Conservation (phyloP, 1,140 invertebrate genomes). For the Pachypeltis micranthus region DNA sequence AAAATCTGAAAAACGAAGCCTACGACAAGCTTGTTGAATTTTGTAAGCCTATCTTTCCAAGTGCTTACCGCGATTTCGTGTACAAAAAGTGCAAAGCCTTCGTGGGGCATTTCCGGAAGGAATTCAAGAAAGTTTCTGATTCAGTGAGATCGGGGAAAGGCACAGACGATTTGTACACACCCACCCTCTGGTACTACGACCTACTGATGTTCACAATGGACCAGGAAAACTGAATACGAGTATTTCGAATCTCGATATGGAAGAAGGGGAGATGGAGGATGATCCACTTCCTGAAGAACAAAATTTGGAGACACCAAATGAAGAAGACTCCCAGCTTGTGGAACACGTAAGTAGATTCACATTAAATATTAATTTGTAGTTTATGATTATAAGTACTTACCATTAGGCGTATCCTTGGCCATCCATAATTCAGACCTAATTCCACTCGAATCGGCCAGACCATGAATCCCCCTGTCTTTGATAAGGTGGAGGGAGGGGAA, state of each 20-base stretch:
- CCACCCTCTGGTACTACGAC: constrained; percentile 31
- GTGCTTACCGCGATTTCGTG: constrained; percentile 14
- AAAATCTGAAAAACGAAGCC: background rate
- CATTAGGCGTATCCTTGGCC: too few species aligned
- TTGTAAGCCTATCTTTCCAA: constrained; percentile 10
- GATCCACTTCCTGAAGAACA: too few species aligned
- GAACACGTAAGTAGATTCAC: too few species aligned
- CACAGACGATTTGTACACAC: constrained; percentile 28
- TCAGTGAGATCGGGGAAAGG: constrained; percentile 23
- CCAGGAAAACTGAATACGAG: constrained; percentile 14
- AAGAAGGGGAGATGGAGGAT: too few species aligned
- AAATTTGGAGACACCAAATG: too few species aligned
- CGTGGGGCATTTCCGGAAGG: constrained; percentile 23
- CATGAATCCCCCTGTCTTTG: too few species aligned
- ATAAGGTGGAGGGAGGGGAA: too few species aligned
- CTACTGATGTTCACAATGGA: constrained; percentile 25
- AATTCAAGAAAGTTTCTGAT: constrained; percentile 30
- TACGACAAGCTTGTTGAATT: constrained; percentile 5
- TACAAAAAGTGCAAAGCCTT: constrained; percentile 25
- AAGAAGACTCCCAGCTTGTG: too few species aligned
- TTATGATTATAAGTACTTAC: too few species aligned
- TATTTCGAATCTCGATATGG: constrained; percentile 7
- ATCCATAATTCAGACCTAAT: too few species aligned
- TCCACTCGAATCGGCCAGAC: too few species aligned
- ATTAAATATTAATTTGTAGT: too few species aligned